phyloP scores from a whole-genome alignment of 2,113 vertebrate species.

The Martes martes region DNA sequence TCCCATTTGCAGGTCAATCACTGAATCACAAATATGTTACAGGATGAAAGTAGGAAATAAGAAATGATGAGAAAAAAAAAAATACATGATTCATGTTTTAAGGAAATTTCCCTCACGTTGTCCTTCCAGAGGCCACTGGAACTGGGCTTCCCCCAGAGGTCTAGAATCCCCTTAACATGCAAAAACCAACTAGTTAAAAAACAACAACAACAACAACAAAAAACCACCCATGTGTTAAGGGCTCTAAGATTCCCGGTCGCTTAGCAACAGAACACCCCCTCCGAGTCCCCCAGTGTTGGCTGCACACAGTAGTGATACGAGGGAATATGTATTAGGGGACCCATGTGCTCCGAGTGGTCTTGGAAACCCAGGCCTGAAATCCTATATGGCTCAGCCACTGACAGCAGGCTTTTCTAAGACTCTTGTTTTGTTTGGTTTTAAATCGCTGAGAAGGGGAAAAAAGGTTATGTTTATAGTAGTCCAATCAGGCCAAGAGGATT shows the following conservation, averaged over 20 bases:
- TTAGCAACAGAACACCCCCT: conserved; percentile 50
- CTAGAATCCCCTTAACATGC: conserved; percentile 38
- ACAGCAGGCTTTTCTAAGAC: conserved; percentile 21
- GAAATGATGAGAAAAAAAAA: conserved; percentile 64
- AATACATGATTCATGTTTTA: conserved; percentile 65
- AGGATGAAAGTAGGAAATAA: conserved; percentile 68
- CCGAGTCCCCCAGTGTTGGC: neutral
- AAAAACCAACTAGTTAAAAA: neutral
- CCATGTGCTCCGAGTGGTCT: neutral
- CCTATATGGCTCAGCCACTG: neutral
- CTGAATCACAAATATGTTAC: conserved; percentile 69
- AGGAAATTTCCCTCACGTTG: conserved; percentile 44
- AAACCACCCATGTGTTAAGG: conserved; percentile 43
- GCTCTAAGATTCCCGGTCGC: conserved; percentile 56
- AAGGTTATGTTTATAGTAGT: conserved; percentile 38
- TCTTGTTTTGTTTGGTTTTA: conserved; percentile 50
- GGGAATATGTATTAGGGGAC: neutral
- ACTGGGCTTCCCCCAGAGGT: neutral
- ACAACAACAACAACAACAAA: neutral
- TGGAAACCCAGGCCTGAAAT: neutral
- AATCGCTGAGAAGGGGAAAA: neutral
- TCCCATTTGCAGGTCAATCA: conserved; percentile 53
- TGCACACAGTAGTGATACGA: neutral
- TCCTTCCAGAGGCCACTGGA: conserved; percentile 57
- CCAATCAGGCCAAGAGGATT: neutral